Evolutionary conservation across 2,113 vertebrate genomes (phyloP).

Genomic region (Gadus chalcogrammus): DNA sequence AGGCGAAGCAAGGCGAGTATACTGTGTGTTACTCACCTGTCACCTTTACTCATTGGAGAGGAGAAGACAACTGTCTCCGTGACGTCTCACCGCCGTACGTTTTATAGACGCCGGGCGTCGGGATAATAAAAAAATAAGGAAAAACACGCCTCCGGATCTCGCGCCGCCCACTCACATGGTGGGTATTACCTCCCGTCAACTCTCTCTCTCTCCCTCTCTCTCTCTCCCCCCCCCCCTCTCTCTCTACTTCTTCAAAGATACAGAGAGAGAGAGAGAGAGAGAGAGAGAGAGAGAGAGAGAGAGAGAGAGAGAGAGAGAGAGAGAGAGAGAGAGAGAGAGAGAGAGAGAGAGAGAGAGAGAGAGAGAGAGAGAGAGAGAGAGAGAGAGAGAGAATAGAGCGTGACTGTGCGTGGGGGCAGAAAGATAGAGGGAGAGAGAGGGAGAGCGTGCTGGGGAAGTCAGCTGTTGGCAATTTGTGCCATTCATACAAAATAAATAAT

Average conservation of each 20-base stretch:
- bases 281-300: constrained; percentile 17
- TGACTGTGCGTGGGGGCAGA: neutral
- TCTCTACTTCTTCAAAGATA: too few species aligned
- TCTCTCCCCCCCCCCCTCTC: too few species aligned
- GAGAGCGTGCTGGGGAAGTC: neutral
- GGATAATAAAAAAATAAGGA: constrained; percentile 77
- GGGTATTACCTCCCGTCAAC: constrained; percentile 85
- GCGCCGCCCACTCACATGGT: constrained; percentile 90
- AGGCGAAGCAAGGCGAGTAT: neutral
- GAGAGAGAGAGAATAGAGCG: neutral
- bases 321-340: constrained; percentile 11
- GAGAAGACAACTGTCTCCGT: constrained; percentile 72
- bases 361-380: constrained; percentile 23
- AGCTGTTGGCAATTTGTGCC: neutral
- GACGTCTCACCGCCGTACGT: constrained; percentile 60
- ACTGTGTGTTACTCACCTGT: constrained; percentile 52
- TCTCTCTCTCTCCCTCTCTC: too few species aligned
- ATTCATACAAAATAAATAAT: too few species aligned
- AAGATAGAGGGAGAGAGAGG: constrained; percentile 18
- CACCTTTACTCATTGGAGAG: constrained; percentile 70
- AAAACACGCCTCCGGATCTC: constrained; percentile 84
- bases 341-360: constrained; percentile 17
- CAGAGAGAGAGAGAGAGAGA: constrained; percentile 16
- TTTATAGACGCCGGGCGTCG: constrained; percentile 87
- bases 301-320: constrained; percentile 9